Conservation (phyloP, 2,888 invertebrate species). For the Heliconius charithonia region DNA sequence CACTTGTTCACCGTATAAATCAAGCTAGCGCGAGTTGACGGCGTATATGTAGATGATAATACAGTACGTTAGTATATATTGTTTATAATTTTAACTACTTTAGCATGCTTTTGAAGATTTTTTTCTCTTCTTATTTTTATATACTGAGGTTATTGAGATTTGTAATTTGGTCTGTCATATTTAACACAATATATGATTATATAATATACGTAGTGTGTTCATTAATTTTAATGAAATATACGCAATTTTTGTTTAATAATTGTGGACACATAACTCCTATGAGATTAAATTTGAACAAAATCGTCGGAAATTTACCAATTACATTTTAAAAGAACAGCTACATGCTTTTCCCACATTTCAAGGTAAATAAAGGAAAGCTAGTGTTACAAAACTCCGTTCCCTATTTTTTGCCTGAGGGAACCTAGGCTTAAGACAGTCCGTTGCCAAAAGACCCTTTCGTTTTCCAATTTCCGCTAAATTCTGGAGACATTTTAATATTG, state of each 20-base stretch:
- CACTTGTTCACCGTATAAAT: conserved; percentile 74
- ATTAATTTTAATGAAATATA: too few species aligned
- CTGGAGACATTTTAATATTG: too few species aligned
- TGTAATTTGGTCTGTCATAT: not conserved
- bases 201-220: too few species aligned
- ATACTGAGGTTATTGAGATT: not conserved
- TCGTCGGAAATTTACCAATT: too few species aligned
- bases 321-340: not conserved
- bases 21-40: conserved; percentile 59
- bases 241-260: too few species aligned
- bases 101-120: conserved; percentile 7
- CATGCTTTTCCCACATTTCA: not conserved
- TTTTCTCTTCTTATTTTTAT: not conserved
- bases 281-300: not conserved
- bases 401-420: too few species aligned
- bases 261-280: too few species aligned
- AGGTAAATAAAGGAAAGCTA: too few species aligned
- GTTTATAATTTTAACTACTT: conserved; percentile 19
- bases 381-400: too few species aligned
- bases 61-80: conserved; percentile 44
- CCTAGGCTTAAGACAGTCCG: too few species aligned
- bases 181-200: not conserved
- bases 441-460: too few species aligned
- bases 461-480: too few species aligned
- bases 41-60: conserved; percentile 61